Base-by-base conservation (phyloP, 1,140 invertebrate genomes). In the Drosophila lacteicornis region DNA sequence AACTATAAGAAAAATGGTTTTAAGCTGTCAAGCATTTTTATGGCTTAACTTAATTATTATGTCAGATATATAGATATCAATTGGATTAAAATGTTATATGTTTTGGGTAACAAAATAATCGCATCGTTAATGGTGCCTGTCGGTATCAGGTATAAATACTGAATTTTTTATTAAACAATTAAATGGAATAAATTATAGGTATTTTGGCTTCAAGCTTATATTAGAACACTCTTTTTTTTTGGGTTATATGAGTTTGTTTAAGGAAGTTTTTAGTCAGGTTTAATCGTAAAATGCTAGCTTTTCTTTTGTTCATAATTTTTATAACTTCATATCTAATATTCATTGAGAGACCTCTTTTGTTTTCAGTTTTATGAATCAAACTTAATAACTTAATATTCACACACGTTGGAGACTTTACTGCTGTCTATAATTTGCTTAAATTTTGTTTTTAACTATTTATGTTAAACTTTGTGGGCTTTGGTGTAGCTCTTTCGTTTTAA, bases 401-500 rank as follows among this genome's bases (percentile, higher is more conserved):
- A 33, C 40, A 45, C 22, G 15, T 62, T 33, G 12, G 1, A 19
- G 53, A 22, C 38, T 62, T 27, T 19, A 56, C 11, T 63, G 60
- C 22, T 27, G 30, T 12, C 27, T 66, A 22, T 36, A 65, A 33
- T 71, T 71, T 45, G 17, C 11, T 6, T 63, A 56, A n/a, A 22
- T 75, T 58, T 45, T 12, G 56, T 36, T 66, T 65, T 45, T 62
- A 61, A 22, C 57, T 25, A 62, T 62, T 60, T 60, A 40, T 62
- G 71, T 47, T 75, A 46, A 55, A 27, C 73, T 75, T 73, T 56
- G 75, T 59, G 69, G 51, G 59, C 67, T 82, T 87, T 80, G 70
- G 66, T 77, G 76, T 82, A 86, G 81, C 69, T 68, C 57, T 73
- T 79, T 66, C 59, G 45, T 74, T 73, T 79, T 38, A 43, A 60